Evolutionary conservation across 2,797 vertebrate genomes (phyloP).

Genomic region (Hyperoplus immaculatus): DNA sequence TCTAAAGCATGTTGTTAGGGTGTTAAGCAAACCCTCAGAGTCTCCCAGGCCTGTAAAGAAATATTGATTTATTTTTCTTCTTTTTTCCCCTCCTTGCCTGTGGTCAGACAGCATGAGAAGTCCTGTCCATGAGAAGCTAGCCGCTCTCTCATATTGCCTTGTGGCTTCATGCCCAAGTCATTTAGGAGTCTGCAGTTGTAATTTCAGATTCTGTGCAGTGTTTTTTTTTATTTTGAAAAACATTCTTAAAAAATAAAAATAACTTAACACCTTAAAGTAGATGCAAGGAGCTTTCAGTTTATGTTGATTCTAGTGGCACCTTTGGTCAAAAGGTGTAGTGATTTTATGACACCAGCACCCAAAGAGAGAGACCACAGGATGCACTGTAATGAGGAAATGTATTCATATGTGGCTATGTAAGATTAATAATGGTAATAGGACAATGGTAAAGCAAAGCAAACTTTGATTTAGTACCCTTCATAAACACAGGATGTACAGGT

Average conservation of each 20-base stretch:
- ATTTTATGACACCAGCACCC: too few relatives aligned
- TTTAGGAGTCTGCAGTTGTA: constrained; percentile 41
- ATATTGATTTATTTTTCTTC: constrained; percentile 82
- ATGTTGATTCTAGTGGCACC: too few relatives aligned
- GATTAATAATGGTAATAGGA: too few relatives aligned
- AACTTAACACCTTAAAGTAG: background rate
- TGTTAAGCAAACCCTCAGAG: constrained; percentile 76
- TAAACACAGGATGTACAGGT: too few relatives aligned
- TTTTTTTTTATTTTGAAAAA: constrained; percentile 25
- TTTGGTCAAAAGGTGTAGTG: too few relatives aligned
- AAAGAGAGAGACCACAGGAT: too few relatives aligned
- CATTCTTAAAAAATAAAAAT: background rate
- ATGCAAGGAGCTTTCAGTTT: too few relatives aligned
- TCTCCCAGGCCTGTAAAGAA: constrained; percentile 76
- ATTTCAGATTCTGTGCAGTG: background rate
- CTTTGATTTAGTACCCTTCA: too few relatives aligned
- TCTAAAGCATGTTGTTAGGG: constrained; percentile 77
- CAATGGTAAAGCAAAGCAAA: too few relatives aligned
- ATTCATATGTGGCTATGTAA: too few relatives aligned
- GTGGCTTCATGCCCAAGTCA: constrained; percentile 61
- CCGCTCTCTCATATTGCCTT: constrained; percentile 50
- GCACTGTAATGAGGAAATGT: too few relatives aligned
- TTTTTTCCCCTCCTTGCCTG: constrained; percentile 58
- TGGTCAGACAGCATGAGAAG: constrained; percentile 77
- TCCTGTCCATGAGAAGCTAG: constrained; percentile 71